These are phyloP conservation scores for Pao palembangensis DNA, from an alignment of 2,113 vertebrate species.

Conservation along the genomic window DNA sequence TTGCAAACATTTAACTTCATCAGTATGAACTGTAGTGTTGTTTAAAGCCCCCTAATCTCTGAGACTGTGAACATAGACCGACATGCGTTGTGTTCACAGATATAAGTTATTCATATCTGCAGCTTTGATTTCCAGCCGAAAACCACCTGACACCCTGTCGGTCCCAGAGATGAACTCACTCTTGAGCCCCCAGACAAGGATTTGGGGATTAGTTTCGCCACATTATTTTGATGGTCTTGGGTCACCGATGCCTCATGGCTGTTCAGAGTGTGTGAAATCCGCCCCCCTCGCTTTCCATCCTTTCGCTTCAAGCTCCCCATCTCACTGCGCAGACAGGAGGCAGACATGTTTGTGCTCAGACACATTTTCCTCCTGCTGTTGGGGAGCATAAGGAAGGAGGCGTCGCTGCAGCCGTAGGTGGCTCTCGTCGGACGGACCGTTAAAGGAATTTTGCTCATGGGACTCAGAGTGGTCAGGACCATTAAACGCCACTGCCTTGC, in stretches of 20 bases:
- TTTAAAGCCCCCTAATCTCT: too few relatives aligned
- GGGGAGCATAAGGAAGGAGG: not conserved
- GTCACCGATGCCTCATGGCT: slow-evolving; percentile 27
- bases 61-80: too few relatives aligned
- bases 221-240: slow-evolving; percentile 33
- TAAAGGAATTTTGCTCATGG: slow-evolving; percentile 37
- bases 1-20: too few relatives aligned
- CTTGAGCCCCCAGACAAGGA: slow-evolving; percentile 19
- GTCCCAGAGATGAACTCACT: slow-evolving; percentile 3
- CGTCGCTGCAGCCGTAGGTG: slow-evolving; percentile 35
- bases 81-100: too few relatives aligned
- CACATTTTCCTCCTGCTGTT: not conserved
- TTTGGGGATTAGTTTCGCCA: slow-evolving; percentile 46
- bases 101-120: not conserved
- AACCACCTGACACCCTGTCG: not conserved
- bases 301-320: slow-evolving; percentile 6
- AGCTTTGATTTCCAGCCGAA: not conserved
- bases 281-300: slow-evolving; percentile 10
- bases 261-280: slow-evolving; percentile 28
- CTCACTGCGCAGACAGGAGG: not conserved
- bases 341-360: not conserved
- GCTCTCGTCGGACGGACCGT: slow-evolving; percentile 45
- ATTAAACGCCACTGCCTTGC: slow-evolving; percentile 18
- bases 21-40: too few relatives aligned
- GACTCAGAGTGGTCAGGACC: slow-evolving; percentile 42